Percentiles rank a stretch among this genome's conserved stretches.
These are phyloP conservation scores for Alligator mississippiensis DNA, from an alignment of 2,113 vertebrate species.

Conservation along the genomic window DNA sequence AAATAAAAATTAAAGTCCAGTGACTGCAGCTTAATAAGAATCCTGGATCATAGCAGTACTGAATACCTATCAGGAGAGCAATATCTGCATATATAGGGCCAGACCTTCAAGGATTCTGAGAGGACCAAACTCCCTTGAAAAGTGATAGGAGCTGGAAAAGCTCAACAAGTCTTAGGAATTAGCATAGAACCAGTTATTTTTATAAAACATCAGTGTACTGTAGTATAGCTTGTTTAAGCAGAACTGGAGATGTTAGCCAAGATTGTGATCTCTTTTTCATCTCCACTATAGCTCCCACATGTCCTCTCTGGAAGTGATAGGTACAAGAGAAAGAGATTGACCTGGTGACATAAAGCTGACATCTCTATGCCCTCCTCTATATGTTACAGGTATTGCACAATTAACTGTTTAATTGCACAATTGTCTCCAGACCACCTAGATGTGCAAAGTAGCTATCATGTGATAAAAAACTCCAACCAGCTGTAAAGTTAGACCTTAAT, in stretches of 20 bases:
- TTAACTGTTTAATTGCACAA: no score
- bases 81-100: background rate
- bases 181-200: no score
- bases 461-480: no score
- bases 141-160: no score
- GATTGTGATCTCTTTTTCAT: background rate
- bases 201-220: no score
- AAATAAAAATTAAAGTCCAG: background rate
- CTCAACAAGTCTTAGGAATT: no score
- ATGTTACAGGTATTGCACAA: no score
- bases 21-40: background rate
- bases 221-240: background rate
- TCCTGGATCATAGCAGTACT: background rate
- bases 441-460: no score
- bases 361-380: no score
- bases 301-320: slow-evolving; percentile 11
- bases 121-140: no score
- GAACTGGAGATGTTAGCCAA: background rate
- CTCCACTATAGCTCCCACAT: slow-evolving; percentile 2
- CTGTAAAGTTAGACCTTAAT: no score
- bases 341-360: background rate
- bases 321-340: slow-evolving; percentile 11
- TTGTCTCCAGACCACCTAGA: no score
- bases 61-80: background rate
- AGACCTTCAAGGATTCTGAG: background rate